Base-by-base conservation (phyloP, 2,797 vertebrate species). In the Notamacropus eugenii region DNA sequence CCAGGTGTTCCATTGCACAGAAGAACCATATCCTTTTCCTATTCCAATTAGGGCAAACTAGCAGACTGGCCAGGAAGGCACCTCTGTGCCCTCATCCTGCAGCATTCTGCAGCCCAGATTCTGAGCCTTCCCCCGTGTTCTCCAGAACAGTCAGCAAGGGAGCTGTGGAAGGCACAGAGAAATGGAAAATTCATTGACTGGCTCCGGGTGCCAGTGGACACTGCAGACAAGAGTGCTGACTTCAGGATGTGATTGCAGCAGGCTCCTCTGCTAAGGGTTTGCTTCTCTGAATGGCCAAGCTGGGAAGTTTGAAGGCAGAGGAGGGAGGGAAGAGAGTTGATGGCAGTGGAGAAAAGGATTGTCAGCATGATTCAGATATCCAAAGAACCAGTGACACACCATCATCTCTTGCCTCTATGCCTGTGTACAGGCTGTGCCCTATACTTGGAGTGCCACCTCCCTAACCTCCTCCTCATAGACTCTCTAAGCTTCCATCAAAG, bases 181-280 rank as follows among this genome's bases (percentile, higher is more conserved):
- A 87, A 96, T 93, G 94, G 87, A 95, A 95, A 87, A 93, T 94
- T 95, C 52, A 11, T 62, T 50, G 90, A 67, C 59, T n/a, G 19
- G n/a, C 34, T 34, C 55, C 27, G 46, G 54, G 55, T 34, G 40
- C 3, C 22, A 62, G 58, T 29, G 67, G 0, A 0, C 46, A 91
- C 54, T 34, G 92, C 40, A n/a, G 93, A 94, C 6, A 54, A 94
- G 96, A 96, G 54, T 1, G 87, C 57, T 91, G 96, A 93, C 93
- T 96, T 92, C 54, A 0, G 3, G 40, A 0, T 0, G 0, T 0
- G 16, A 22, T 92, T 97, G 93, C 4, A 0, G 92, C 96, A 94
- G 50, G 0, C 0, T 91, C 24, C 74, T 0, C 13, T 55, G 40
- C 34, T 40, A 55, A 90, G 40, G 29, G 28, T 24, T 54, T 50